Evolutionary conservation across 2,113 vertebrate species (phyloP), one percentile per base, ranked within the genome.

Genomic region (Galemys pyrenaicus): DNA sequence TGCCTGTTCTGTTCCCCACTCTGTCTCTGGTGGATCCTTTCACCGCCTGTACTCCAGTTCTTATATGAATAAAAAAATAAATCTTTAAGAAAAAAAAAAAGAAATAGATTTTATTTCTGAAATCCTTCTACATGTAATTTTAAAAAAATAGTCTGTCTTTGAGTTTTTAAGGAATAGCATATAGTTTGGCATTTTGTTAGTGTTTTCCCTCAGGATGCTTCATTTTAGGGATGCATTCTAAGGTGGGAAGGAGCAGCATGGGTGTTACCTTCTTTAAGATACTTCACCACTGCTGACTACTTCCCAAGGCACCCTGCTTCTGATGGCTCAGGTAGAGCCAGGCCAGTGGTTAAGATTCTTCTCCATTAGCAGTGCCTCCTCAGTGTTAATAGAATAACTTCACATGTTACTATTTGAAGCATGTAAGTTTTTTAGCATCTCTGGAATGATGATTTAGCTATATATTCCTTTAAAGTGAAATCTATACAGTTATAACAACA

Each of bases 71-170:
- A n/a, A n/a, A n/a, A n/a, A n/a, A n/a, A n/a, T n/a, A n/a, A n/a
- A n/a, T n/a, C n/a, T n/a, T n/a, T n/a, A n/a, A n/a, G n/a, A n/a
- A n/a, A n/a, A n/a, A n/a, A n/a, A n/a, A n/a, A n/a, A n/a, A 74
- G 49, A 87, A 64, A 46, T n/a, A 44, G n/a, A 39, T 84, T 91
- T 92, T 44, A 80, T 51, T 15, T 79, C 62, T 62, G 46, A 85
- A 81, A 41, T 28, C 9, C 71, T 84, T 83, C 60, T 95, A n/a
- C 28, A 49, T 74, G 75, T 75, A 91, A 87, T 92, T 82, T 67
- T 81, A 80, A 19, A 37, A 8, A 3, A n/a, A 44, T n/a, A n/a
- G n/a, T 82, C 16, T 39, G 20, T 89, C 73, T 89, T 62, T 46
- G 10, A 46, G 60, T 44, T 86, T 85, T 89, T 13, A 82, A 62